Percentiles rank a stretch among this genome's conserved stretches.
These are phyloP conservation scores for Laticauda colubrina DNA, from an alignment of 2,113 vertebrate species.

Conservation along the genomic window DNA sequence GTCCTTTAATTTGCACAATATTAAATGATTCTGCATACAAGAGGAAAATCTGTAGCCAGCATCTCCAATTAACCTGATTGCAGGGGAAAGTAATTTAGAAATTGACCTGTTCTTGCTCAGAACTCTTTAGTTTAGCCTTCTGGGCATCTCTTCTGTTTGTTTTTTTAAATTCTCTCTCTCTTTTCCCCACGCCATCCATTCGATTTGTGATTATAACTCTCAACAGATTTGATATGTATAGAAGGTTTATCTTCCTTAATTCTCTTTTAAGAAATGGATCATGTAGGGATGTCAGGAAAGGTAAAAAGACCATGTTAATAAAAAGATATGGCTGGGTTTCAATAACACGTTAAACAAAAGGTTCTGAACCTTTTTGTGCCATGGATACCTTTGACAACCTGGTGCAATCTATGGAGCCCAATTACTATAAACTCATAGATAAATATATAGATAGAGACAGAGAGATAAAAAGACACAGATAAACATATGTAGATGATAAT, in stretches of 20 bases:
- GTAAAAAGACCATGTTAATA: background rate
- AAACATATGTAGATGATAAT: background rate
- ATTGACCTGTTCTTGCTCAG: conserved; percentile 46
- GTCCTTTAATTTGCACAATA: conserved; percentile 52
- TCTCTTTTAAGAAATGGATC: background rate
- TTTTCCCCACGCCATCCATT: conserved; percentile 31
- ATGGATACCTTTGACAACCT: background rate
- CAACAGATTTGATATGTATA: background rate
- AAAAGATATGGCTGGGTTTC: background rate
- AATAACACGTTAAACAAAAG: background rate
- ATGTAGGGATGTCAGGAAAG: background rate
- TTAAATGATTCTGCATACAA: conserved; percentile 43
- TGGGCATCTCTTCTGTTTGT: conserved; percentile 57
- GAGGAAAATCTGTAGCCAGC: conserved; percentile 47
- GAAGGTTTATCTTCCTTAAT: background rate
- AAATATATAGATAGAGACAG: background rate
- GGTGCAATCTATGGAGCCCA: background rate
- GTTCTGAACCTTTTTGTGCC: background rate
- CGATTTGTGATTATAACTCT: background rate
- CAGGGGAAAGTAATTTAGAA: conserved; percentile 62
- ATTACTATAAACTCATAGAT: background rate
- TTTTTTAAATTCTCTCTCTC: conserved; percentile 34
- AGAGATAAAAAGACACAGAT: background rate
- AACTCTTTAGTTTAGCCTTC: conserved; percentile 63
- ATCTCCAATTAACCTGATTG: conserved; percentile 67